Base-by-base conservation (phyloP, 2,888 invertebrate species). In the Oasisia sp. region DNA sequence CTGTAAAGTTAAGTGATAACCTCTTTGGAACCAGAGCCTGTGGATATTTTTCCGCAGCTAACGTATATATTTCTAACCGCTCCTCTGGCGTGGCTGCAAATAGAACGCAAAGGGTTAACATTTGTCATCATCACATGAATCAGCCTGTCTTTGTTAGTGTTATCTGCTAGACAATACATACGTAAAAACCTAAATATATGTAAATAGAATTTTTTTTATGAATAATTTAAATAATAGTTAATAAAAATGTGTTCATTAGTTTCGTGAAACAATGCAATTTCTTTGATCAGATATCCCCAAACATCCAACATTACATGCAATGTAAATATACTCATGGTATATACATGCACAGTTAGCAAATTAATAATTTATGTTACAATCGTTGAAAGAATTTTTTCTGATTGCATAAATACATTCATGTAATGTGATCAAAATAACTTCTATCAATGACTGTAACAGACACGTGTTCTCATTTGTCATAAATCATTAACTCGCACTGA, bases 21-120 rank as follows among this genome's bases (percentile, higher is more conserved):
- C 99, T 97, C 95, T 98, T 97, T 1, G 99, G 99, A 92, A 98
- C 98, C 96, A 98, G 97, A 92, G 99, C 98, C 95, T 98, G 97
- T 2, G 99, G 98, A 97, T 97, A 98, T 94, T 97, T 97, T 95
- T 97, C 97, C 95, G 98, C 97, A 96, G 98, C 98, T 95, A 97
- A 97, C 95, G 97, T 97, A 96, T 98, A 98, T 96, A 99, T 97
- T 95, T 97, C 97, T 95, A 99, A 97, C 95, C 98, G 98, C 94
- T 98, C 98, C 93, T 98, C 98, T 92, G 97, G 97, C 93, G 97
- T 97, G 32, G 94, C 96, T 96, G 94, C 9, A 94, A 93, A 91
- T 32, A 44, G 9, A 32, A 90, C 91, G 91, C 32, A n/a, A 91
- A 92, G 89, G 32, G n/a, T 44, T 32, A 50, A 32, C 32, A 9